Conservation (phyloP, 2,888 invertebrate genomes). For the Hemistola chrysoprasaria region DNA sequence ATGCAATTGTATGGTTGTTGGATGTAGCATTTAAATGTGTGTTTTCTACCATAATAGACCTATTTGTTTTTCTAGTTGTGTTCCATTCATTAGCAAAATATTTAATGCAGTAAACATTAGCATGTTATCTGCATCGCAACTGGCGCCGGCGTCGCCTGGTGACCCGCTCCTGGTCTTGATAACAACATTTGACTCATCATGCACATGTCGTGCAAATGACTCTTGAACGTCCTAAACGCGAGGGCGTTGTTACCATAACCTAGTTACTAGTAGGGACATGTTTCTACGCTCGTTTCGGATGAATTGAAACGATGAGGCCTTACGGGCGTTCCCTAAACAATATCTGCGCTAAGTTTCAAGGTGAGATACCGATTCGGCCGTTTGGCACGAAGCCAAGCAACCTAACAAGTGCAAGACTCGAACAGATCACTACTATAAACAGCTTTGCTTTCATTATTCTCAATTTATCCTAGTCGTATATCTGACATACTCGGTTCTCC, state of each 20-base stretch:
- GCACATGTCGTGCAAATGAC: slow-evolving; percentile 5
- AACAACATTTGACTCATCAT: slow-evolving; percentile 23
- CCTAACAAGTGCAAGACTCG: slow-evolving; percentile 30
- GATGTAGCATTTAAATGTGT: too few relatives aligned
- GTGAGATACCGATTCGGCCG: slow-evolving; percentile 32
- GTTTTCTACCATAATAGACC: too few relatives aligned
- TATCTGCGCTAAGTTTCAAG: slow-evolving; percentile 40
- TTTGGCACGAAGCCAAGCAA: slow-evolving; percentile 47
- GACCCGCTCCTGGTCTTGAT: slow-evolving; percentile 14
- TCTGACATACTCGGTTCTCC: too few relatives aligned
- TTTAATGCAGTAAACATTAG: slow-evolving; percentile 33
- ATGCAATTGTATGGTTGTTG: too few relatives aligned
- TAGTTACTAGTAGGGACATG: not conserved
- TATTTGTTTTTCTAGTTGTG: too few relatives aligned
- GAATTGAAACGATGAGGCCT: slow-evolving; percentile 29
- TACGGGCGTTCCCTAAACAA: slow-evolving; percentile 30
- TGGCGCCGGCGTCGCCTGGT: slow-evolving; percentile 21
- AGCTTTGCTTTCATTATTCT: slow-evolving; percentile 28
- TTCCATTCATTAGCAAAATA: slow-evolving; percentile 23
- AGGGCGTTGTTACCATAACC: slow-evolving; percentile 3
- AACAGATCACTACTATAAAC: slow-evolving; percentile 36
- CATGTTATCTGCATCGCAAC: slow-evolving; percentile 31
- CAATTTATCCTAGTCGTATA: slow-evolving; percentile 6
- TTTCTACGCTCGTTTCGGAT: slow-evolving; percentile 2
- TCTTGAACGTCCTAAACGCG: slow-evolving; percentile 1